Conservation (phyloP, 2,113 vertebrate genomes). For the Reinhardtius hippoglossoides region DNA sequence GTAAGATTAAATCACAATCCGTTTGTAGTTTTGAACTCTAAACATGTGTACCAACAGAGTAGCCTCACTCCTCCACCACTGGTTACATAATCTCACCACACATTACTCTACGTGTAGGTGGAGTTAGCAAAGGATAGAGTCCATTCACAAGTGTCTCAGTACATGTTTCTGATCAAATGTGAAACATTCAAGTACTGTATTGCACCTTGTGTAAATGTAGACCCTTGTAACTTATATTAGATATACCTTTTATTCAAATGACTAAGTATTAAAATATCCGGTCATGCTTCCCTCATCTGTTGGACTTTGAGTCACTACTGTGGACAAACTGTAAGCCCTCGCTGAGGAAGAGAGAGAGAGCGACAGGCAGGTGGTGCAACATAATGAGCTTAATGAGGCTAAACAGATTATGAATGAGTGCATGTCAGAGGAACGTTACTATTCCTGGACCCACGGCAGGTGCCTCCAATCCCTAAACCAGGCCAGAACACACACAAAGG, state of each 20-base stretch:
- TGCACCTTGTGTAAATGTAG: not conserved
- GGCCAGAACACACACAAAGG: conserved; percentile 14
- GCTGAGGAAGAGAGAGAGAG: conserved; percentile 41
- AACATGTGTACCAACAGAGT: not conserved
- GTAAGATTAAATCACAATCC: not conserved
- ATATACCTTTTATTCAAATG: not conserved
- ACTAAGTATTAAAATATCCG: not conserved
- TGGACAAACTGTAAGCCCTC: conserved; percentile 30
- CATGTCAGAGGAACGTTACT: conserved; percentile 68
- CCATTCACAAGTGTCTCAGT: conserved; percentile 42
- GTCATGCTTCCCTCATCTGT: not conserved
- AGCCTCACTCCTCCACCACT: conserved; percentile 7
- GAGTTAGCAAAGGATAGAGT: not conserved
- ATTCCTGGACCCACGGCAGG: conserved; percentile 70
- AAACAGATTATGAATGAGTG: conserved; percentile 75
- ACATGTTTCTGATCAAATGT: not conserved
- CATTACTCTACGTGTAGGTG: conserved; percentile 18
- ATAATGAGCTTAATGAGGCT: conserved; percentile 81
- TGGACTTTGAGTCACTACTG: conserved; percentile 16
- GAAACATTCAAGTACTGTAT: not conserved
- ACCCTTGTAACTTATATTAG: not conserved
- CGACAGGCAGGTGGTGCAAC: conserved; percentile 71
- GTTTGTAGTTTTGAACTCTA: conserved; percentile 1
- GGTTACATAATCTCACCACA: conserved; percentile 51
- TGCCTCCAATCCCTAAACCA: conserved; percentile 49